phyloP scores from a whole-genome alignment of 1,140 invertebrate genomes.

The Kradibia gibbosae region DNA sequence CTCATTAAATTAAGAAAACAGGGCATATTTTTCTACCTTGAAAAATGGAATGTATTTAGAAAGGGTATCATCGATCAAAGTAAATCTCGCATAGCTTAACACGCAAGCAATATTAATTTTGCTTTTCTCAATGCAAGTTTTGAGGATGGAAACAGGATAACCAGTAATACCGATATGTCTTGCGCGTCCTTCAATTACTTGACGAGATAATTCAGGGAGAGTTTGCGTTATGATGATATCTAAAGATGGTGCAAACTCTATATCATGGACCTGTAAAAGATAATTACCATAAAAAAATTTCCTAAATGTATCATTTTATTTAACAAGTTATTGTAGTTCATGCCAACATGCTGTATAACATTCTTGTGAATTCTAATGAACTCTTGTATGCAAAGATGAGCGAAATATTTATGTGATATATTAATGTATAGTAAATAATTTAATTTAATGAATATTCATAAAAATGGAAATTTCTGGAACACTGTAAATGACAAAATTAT shows the following conservation, averaged over 20 bases:
- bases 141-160: conserved; percentile 85
- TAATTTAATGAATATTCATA: too few species aligned
- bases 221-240: conserved; percentile 89
- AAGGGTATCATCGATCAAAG: conserved; percentile 85
- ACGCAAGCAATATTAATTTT: conserved; percentile 81
- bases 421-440: too few species aligned
- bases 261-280: conserved; percentile 86
- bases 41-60: conserved; percentile 83
- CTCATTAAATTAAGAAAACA: neutral
- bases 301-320: neutral
- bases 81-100: conserved; percentile 85
- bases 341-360: neutral
- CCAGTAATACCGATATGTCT: conserved; percentile 90
- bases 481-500: too few species aligned
- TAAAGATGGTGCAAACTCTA: conserved; percentile 87
- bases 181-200: conserved; percentile 84
- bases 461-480: too few species aligned
- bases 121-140: conserved; percentile 81
- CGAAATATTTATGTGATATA: too few species aligned
- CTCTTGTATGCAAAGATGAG: neutral
- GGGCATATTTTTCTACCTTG: conserved; percentile 72
- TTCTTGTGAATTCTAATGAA: neutral
- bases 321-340: neutral
- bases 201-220: conserved; percentile 83
- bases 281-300: neutral